Evolutionary conservation across 2,888 invertebrate genomes (phyloP), one percentile per base, ranked within the genome.

Genomic region (Athalia cordata): DNA sequence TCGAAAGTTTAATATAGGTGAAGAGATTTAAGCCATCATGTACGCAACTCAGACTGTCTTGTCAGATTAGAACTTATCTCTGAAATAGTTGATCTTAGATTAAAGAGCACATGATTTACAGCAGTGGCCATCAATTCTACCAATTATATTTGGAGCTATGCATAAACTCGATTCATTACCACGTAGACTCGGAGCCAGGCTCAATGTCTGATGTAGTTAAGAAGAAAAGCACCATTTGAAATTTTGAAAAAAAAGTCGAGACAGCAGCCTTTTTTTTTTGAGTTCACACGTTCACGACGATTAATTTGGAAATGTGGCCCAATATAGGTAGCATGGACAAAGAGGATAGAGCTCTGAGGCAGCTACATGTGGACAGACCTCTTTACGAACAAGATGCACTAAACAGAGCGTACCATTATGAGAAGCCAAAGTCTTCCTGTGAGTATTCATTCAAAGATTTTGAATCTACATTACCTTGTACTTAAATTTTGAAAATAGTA

Each of bases 371-470:
- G 43, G 91, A 92, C 77, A 87, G 92, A 77, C 91, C 91, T 8
- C 81, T 92, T 50, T 92, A 92, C 77, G 91, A 92, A 80, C 91
- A 92, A 78, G 90, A 92, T 80, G 88, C 90, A 78, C 85, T 92
- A 49, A 89, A 91, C 78, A 83, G 89, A 79, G 90, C 91, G 82
- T 91, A 90, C 82, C 86, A 89, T 79, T 92, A 92, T 84, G 89
- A 91, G 81, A 90, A 90, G 83, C 90, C 91, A 45, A 88, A 90
- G 82, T 85, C 83, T 83, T 87, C 88, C 81, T 85, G 92, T 92
- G 86, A 90, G 91, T 91, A 83, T 66, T 61, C 72, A n/a, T 49
- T 49, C 5, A 43, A n/a, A n/a, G 7, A n/a, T 4, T 6, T 47
- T 4, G 3, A n/a, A 8, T 49, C 13, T 7, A 50, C 7, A 49